These are phyloP conservation scores for Saturnia japonica DNA, from an alignment of 2,888 invertebrate species.

Conservation along the genomic window DNA sequence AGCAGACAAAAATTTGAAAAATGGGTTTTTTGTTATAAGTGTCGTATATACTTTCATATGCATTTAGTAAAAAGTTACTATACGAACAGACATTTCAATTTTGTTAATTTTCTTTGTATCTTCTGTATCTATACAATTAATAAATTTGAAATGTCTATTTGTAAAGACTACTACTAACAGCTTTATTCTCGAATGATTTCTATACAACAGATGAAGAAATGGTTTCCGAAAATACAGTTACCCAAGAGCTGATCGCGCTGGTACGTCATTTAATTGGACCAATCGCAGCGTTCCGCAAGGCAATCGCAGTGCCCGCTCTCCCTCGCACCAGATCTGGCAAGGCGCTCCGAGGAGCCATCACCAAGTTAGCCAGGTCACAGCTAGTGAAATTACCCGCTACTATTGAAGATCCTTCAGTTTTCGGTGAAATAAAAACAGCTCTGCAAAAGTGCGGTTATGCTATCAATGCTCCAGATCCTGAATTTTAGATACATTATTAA, in stretches of 20 bases:
- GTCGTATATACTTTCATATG: too few relatives aligned
- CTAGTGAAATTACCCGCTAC: slow-evolving; percentile 90
- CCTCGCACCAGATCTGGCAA: slow-evolving; percentile 92
- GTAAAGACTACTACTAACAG: background rate
- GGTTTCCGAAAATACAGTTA: slow-evolving; percentile 68
- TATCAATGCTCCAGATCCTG: slow-evolving; percentile 86
- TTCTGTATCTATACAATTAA: too few relatives aligned
- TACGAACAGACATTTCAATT: too few relatives aligned
- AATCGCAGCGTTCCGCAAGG: slow-evolving; percentile 93
- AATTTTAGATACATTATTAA: slow-evolving; percentile 38
- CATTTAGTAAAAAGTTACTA: too few relatives aligned
- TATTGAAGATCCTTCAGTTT: slow-evolving; percentile 93
- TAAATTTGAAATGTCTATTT: too few relatives aligned
- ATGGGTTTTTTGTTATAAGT: too few relatives aligned
- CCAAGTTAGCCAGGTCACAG: slow-evolving; percentile 92
- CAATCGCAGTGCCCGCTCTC: slow-evolving; percentile 89
- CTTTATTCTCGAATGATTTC: background rate
- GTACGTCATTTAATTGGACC: slow-evolving; percentile 87
- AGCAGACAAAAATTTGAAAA: too few relatives aligned
- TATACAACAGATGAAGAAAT: slow-evolving; percentile 67
- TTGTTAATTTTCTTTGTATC: too few relatives aligned
- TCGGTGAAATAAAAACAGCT: slow-evolving; percentile 87
- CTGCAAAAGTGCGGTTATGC: slow-evolving; percentile 90
- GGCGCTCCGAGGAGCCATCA: slow-evolving; percentile 89
- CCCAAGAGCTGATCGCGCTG: slow-evolving; percentile 68